Conservation (phyloP, 2,888 invertebrate species). For the Microchrysa polita region DNA sequence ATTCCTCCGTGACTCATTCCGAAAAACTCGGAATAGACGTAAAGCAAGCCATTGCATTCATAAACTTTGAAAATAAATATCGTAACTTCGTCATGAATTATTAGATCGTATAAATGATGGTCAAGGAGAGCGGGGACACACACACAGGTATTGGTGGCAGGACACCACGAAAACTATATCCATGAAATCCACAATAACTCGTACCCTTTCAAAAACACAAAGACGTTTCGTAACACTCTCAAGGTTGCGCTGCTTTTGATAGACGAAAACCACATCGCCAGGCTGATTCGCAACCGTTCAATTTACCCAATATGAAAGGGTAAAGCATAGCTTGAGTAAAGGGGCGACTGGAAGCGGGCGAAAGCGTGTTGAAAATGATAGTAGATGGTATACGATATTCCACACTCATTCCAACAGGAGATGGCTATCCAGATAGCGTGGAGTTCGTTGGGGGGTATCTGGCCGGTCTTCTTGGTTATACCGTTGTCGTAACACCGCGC, state of each 20-base stretch:
- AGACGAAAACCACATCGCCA: constrained; percentile 7
- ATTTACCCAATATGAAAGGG: constrained; percentile 37
- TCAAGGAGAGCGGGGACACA: constrained; percentile 41
- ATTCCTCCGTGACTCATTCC: constrained; percentile 38
- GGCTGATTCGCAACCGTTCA: constrained; percentile 20
- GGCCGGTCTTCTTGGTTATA: constrained; percentile 1
- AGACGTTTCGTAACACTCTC: constrained; percentile 25
- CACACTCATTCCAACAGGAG: not conserved
- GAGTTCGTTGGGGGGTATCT: constrained; percentile 18
- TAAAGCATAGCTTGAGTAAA: constrained; percentile 4
- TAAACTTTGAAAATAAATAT: constrained; percentile 43
- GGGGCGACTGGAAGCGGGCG: not conserved
- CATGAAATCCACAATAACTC: not conserved
- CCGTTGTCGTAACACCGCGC: constrained; percentile 7
- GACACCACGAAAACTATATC: constrained; percentile 12
- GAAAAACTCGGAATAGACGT: constrained; percentile 9
- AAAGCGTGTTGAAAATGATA: not conserved
- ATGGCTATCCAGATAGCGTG: not conserved
- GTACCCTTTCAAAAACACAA: constrained; percentile 20
- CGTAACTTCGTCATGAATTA: constrained; percentile 42
- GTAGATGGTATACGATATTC: constrained; percentile 14
- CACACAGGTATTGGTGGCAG: constrained; percentile 13
- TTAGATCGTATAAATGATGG: constrained; percentile 43
- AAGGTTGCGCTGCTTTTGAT: not conserved
- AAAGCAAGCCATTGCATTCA: constrained; percentile 42